Base-by-base conservation (phyloP, 2,888 invertebrate species). In the Cancer borealis region DNA sequence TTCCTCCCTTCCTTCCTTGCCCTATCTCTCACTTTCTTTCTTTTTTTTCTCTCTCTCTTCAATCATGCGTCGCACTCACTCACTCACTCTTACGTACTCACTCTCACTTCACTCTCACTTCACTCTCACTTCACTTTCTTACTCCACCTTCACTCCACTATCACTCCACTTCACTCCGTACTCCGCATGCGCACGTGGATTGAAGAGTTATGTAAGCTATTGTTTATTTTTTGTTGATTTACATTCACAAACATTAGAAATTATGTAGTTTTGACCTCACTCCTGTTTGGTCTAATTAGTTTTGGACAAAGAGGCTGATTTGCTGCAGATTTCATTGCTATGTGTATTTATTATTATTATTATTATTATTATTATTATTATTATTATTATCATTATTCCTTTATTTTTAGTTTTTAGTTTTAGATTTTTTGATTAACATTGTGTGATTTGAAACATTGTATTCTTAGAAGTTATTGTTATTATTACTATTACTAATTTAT, bases 121-220 rank as follows among this genome's bases (percentile, higher is more conserved):
- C 8, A 10, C 54, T 5, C 1, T 54, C 54, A 4, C 10, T 54
- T 1, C 14, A 3, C 14, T n/a, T 14, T 54, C 54, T 10, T 10
- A 12, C 12, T 17, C 17, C 54, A 54, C 8, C 49, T 49, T 49
- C 10, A 49, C 49, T 49, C 3, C 49, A 3, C 73, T 73, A 6
- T n/a, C 73, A 21, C 73, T 73, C 26, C 73, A 21, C 73, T 21
- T 79, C 88, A 88, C 88, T 47, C 45, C 10, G 26, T 30, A 47
- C 46, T 88, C n/a, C 88, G 49, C 49, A 49, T 49, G 49, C 46
- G 49, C 49, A 88, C 88, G 49, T 49, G 88, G 10, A 88, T 46
- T 47, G 47, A 88, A 79, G 30, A 26, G 30, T 79, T 30, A 30
- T 12, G 79, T 5, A 10, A 12, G 1, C 8, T 12, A 79, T 79